Conservation (phyloP, 2,113 vertebrate genomes). For the Eleginops maclovinus region DNA sequence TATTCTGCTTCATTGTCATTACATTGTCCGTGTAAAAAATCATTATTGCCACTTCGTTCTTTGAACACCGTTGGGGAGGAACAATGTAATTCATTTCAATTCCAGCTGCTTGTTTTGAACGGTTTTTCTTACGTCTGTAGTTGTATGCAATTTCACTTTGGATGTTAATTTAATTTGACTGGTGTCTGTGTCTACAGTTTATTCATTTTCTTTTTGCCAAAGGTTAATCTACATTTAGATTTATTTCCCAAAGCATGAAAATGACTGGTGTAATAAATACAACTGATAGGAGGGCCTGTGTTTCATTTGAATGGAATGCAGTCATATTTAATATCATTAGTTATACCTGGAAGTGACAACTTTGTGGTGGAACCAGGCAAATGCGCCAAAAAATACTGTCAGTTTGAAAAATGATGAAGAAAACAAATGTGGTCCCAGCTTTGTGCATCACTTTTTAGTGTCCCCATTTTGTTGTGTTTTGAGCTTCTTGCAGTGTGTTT, state of each 20-base stretch:
- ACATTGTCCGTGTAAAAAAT: too few species aligned
- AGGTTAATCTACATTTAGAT: background rate
- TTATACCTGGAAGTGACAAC: background rate
- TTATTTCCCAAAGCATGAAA: background rate
- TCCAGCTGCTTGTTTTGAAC: too few species aligned
- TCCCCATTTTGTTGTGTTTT: too few species aligned
- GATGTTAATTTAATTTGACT: background rate
- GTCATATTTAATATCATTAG: background rate
- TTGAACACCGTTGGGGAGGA: background rate
- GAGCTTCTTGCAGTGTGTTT: too few species aligned
- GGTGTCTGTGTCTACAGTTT: background rate
- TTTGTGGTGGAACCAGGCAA: too few species aligned
- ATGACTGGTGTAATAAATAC: background rate
- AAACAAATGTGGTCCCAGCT: too few species aligned
- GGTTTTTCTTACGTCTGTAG: too few species aligned
- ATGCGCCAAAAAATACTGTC: too few species aligned
- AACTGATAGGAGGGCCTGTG: background rate
- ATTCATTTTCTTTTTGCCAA: background rate
- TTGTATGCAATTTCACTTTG: slow-evolving; percentile 13
- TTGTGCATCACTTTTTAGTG: too few species aligned
- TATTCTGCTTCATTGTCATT: too few species aligned
- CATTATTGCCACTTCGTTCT: background rate
- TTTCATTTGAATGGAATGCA: background rate
- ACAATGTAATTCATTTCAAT: slow-evolving; percentile 9
- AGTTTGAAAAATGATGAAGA: too few species aligned